Base-by-base conservation (phyloP, 2,888 invertebrate species). In the Cylloceria caligata region DNA sequence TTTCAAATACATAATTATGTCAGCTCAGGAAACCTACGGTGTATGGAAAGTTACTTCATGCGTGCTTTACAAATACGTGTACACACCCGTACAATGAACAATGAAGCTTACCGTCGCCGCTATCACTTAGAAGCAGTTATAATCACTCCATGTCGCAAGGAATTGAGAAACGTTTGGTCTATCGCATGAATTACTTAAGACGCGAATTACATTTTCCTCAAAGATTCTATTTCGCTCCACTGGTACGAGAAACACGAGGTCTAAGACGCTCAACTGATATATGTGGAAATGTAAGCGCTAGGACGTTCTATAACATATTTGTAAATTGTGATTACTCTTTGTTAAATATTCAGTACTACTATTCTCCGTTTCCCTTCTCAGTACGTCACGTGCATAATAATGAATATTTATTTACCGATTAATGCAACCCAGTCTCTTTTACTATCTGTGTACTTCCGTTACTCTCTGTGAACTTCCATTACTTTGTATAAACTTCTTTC, bases 391-490 rank as follows among this genome's bases (percentile, higher is more conserved):
- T 55, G 55, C 64, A 27, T 55, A 45, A 74, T 86, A 87, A 90
- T 90, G 89, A 90, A 90, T 90, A 90, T 90, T 87, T 88, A 89
- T 88, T 87, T 85, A 86, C 87, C 87, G 85, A 87, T 89, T 87
- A 89, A 75, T 80, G 83, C 49, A 49, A 45, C 62, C 64, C 78
- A 7, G 16, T 83, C 85, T 76, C 78, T 80, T 79, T 83, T 83
- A 86, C 83, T 80, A 84, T 85, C 81, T 86, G 76, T 84, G 87
- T 87, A 88, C 86, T 88, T 87, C 86, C 71, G 78, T 77, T 81
- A 68, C 68, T 39, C 65, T 81, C 69, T 83, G n/a, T n/a, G n/a
- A n/a, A n/a, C n/a, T n/a, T n/a, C n/a, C n/a, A n/a, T n/a, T n/a
- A n/a, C n/a, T n/a, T n/a, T n/a, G n/a, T n/a, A n/a, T n/a, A n/a